Evolutionary conservation across 1,140 invertebrate genomes (phyloP).

Genomic region (Chrysopa pallens): DNA sequence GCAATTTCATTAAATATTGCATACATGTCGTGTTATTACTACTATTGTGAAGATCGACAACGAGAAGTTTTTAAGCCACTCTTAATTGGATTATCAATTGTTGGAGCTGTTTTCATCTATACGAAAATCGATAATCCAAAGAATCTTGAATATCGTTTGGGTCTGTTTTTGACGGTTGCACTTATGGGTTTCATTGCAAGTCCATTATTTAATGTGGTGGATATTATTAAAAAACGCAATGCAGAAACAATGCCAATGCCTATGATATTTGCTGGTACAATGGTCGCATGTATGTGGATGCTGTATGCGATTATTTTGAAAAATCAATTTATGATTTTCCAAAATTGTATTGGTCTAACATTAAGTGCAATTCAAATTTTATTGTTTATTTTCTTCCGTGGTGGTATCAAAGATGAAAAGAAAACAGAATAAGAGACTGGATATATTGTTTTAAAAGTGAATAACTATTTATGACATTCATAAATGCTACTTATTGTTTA

Average conservation of each 20-base stretch:
- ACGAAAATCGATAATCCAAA: slow-evolving; percentile 37
- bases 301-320: too few relatives aligned
- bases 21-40: slow-evolving; percentile 44
- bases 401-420: too few relatives aligned
- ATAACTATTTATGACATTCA: too few relatives aligned
- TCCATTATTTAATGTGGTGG: slow-evolving; percentile 48
- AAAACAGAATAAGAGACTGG: too few relatives aligned
- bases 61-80: slow-evolving; percentile 24
- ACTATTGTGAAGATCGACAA: slow-evolving; percentile 37
- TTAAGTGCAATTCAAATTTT: too few relatives aligned
- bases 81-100: slow-evolving; percentile 29
- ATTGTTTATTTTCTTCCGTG: too few relatives aligned
- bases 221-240: slow-evolving; percentile 54
- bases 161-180: slow-evolving; percentile 45
- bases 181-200: slow-evolving; percentile 46
- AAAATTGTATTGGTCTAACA: too few relatives aligned
- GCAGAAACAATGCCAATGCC: slow-evolving; percentile 66
- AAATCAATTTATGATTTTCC: too few relatives aligned
- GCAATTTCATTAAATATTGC: slow-evolving; percentile 42
- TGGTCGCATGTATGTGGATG: slow-evolving; percentile 60
- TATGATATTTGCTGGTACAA: slow-evolving; percentile 54
- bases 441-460: too few relatives aligned
- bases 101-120: slow-evolving; percentile 39
- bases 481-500: too few relatives aligned
- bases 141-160: slow-evolving; percentile 44